phyloP scores from a whole-genome alignment of 1,140 invertebrate genomes.

The Conus betulinus region DNA sequence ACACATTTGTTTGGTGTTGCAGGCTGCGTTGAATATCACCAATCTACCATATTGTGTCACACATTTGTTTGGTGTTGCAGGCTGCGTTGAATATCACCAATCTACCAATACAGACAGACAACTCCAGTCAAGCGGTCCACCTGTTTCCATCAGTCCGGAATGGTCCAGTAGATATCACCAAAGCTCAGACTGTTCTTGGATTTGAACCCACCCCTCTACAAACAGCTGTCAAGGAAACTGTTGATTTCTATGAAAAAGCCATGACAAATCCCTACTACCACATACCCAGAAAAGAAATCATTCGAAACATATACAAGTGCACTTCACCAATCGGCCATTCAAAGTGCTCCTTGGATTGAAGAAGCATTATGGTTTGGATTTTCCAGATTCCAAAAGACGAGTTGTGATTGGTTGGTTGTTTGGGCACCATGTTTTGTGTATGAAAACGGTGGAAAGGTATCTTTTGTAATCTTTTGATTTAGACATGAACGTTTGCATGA shows the following conservation, averaged over 20 bases:
- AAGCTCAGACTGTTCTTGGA: slow-evolving; percentile 68
- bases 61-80: not conserved
- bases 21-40: slow-evolving; percentile 54
- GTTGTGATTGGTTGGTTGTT: slow-evolving; percentile 39
- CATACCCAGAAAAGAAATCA: slow-evolving; percentile 54
- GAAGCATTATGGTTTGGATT: slow-evolving; percentile 53
- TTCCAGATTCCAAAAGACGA: slow-evolving; percentile 55
- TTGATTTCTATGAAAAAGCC: slow-evolving; percentile 74
- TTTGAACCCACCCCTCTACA: slow-evolving; percentile 74
- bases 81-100: slow-evolving; percentile 56
- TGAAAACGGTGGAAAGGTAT: too few relatives aligned
- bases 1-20: not conserved
- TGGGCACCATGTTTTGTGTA: too few relatives aligned
- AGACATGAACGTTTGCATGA: too few relatives aligned
- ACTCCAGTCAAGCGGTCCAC: slow-evolving; percentile 61
- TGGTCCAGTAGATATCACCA: slow-evolving; percentile 73
- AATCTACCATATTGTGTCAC: slow-evolving; percentile 31
- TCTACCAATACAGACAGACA: slow-evolving; percentile 55
- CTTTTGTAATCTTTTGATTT: too few relatives aligned
- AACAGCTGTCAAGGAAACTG: slow-evolving; percentile 69
- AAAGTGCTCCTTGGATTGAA: slow-evolving; percentile 55
- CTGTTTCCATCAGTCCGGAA: slow-evolving; percentile 76
- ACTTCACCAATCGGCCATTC: slow-evolving; percentile 56
- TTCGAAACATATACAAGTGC: slow-evolving; percentile 59
- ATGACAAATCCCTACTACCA: slow-evolving; percentile 50